These are phyloP conservation scores for Cynodonichthys magdalenae DNA, from an alignment of 2,797 vertebrate genomes.

Conservation along the genomic window DNA sequence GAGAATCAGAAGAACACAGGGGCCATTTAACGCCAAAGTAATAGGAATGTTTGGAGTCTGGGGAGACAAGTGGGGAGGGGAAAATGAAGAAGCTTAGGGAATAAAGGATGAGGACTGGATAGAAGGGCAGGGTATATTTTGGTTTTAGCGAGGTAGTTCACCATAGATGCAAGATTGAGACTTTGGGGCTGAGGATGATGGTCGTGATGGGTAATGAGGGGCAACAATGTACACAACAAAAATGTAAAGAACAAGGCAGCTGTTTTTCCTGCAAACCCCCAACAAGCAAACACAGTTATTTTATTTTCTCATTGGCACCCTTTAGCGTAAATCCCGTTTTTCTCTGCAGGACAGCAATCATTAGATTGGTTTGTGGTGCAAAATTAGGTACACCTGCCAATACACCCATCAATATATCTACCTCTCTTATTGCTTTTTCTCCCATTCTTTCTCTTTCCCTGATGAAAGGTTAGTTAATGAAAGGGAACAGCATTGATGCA, in stretches of 20 bases:
- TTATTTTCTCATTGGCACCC: slow-evolving; percentile 63
- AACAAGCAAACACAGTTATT: slow-evolving; percentile 50
- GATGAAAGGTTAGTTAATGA: slow-evolving; percentile 72
- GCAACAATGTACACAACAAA: slow-evolving; percentile 39
- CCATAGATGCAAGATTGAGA: slow-evolving; percentile 61
- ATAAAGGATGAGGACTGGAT: slow-evolving; percentile 35
- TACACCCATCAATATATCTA: slow-evolving; percentile 64
- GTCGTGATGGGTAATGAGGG: slow-evolving; percentile 21
- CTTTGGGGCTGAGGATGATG: slow-evolving; percentile 49
- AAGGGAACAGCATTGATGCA: slow-evolving; percentile 64
- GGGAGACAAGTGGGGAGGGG: slow-evolving; percentile 40
- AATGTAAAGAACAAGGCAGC: slow-evolving; percentile 65
- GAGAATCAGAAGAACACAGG: slow-evolving; percentile 72
- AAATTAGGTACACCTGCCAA: slow-evolving; percentile 70
- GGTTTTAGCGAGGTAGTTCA: slow-evolving; percentile 53
- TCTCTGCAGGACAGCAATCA: slow-evolving; percentile 40
- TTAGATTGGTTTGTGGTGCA: slow-evolving; percentile 48
- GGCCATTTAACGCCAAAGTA: slow-evolving; percentile 76
- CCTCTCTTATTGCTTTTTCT: slow-evolving; percentile 55
- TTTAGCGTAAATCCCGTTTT: slow-evolving; percentile 66
- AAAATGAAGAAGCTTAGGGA: slow-evolving; percentile 36
- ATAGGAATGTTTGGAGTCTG: slow-evolving; percentile 68
- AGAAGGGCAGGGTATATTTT: slow-evolving; percentile 40
- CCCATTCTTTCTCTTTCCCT: slow-evolving; percentile 30
- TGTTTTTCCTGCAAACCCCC: slow-evolving; percentile 51